Conservation (phyloP, 2,888 invertebrate genomes). For the Campaea margaritaria region DNA sequence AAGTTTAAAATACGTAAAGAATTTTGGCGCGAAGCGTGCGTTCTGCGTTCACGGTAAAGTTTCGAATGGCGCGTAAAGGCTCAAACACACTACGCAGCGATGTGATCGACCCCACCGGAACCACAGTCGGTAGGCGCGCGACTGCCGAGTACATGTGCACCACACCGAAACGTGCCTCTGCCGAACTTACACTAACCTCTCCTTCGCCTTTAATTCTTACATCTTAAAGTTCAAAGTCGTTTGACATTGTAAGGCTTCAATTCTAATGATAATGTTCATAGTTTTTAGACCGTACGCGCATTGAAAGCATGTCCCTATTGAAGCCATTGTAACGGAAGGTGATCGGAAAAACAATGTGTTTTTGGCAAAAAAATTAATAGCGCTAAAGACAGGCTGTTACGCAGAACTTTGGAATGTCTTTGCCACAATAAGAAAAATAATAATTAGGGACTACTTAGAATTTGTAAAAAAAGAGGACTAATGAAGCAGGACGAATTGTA, state of each 20-base stretch:
- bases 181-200: slow-evolving; percentile 34
- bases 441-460: neutral
- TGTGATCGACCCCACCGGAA: slow-evolving; percentile 85
- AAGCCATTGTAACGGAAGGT: slow-evolving; percentile 67
- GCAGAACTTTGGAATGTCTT: slow-evolving; percentile 55
- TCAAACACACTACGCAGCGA: slow-evolving; percentile 63
- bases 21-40: slow-evolving; percentile 69
- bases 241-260: slow-evolving; percentile 41
- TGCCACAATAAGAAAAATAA: slow-evolving; percentile 21
- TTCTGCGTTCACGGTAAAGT: slow-evolving; percentile 60
- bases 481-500: no score
- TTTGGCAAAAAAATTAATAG: slow-evolving; percentile 55
- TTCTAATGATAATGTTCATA: slow-evolving; percentile 70
- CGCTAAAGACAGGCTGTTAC: slow-evolving; percentile 63
- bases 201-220: slow-evolving; percentile 41
- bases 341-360: slow-evolving; percentile 66
- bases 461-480: slow-evolving; percentile 1
- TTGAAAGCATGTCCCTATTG: slow-evolving; percentile 74
- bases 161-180: slow-evolving; percentile 76
- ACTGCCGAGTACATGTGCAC: slow-evolving; percentile 81
- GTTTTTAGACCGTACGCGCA: slow-evolving; percentile 80
- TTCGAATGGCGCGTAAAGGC: slow-evolving; percentile 67
- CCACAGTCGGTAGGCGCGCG: slow-evolving; percentile 82
- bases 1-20: slow-evolving; percentile 36
- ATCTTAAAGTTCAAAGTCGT: slow-evolving; percentile 41